A percentile compares a stretch with the other conserved stretches of the same genome.
phyloP scores from a whole-genome alignment of 2,797 vertebrate genomes.

The Neopelma chrysocephalum region DNA sequence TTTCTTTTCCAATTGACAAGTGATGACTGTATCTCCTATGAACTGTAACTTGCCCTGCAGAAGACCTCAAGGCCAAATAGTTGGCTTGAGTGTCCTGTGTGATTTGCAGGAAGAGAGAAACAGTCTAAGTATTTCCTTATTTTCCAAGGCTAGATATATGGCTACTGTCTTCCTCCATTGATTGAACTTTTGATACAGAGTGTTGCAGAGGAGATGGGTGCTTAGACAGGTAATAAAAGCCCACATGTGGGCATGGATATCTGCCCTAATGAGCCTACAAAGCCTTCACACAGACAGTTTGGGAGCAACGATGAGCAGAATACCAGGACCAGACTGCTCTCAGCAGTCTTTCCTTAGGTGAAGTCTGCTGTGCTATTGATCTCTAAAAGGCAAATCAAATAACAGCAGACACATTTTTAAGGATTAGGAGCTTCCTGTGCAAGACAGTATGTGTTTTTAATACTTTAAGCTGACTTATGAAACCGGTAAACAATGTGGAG shows the following conservation, averaged over 20 bases:
- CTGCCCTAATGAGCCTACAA: neutral
- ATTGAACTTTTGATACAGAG: neutral
- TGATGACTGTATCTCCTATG: neutral
- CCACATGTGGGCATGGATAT: neutral
- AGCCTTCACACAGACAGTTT: neutral
- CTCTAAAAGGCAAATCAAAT: conserved; percentile 65
- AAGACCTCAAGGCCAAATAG: neutral
- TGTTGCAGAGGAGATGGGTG: neutral
- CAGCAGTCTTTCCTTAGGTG: conserved; percentile 5
- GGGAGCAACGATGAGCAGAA: neutral
- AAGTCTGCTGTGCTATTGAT: conserved; percentile 42
- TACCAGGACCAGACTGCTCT: neutral
- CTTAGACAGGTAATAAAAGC: neutral
- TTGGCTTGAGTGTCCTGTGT: neutral
- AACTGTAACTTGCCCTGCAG: neutral
- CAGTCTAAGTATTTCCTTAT: neutral
- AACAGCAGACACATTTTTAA: conserved; percentile 53
- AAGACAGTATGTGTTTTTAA: conserved; percentile 54
- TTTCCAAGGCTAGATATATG: neutral
- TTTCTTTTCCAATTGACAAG: neutral
- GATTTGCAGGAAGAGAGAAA: neutral
- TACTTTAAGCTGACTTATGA: conserved; percentile 65
- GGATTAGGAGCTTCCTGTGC: conserved; percentile 62
- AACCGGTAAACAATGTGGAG: conserved; percentile 48
- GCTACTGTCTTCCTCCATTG: neutral